Percentiles rank a stretch among this genome's conserved stretches.
phyloP scores from a whole-genome alignment of 1,140 invertebrate species.

The Elysia chlorotica region DNA sequence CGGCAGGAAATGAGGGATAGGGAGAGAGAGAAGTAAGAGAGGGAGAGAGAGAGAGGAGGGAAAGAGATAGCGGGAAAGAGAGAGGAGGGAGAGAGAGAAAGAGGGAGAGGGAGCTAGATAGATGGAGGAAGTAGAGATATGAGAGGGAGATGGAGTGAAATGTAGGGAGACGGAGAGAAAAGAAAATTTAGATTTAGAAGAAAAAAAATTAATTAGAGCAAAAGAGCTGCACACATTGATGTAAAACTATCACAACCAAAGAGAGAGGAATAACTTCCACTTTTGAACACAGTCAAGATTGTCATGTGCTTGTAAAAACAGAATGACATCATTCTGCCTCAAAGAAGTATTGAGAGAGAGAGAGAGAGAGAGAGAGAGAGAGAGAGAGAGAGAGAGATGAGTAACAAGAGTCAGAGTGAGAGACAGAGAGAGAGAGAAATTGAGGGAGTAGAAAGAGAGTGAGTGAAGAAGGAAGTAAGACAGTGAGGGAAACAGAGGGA shows the following conservation, averaged over 20 bases:
- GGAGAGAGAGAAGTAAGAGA: not conserved
- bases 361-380: not conserved
- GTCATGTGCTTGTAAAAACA: not conserved
- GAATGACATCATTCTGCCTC: not conserved
- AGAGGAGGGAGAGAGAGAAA: not conserved
- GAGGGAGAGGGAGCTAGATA: not conserved
- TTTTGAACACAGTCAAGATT: not conserved
- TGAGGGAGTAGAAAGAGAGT: not conserved
- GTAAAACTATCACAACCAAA: not conserved
- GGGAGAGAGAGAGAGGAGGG: not conserved
- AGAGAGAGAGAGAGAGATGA: conserved; percentile 8
- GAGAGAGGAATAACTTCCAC: not conserved
- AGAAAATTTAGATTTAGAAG: not conserved
- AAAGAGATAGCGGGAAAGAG: not conserved
- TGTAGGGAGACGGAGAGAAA: not conserved
- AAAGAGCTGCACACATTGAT: not conserved
- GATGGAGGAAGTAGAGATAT: not conserved
- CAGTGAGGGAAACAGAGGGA: not conserved
- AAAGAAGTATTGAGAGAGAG: not conserved
- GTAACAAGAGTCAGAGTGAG: conserved; percentile 15
- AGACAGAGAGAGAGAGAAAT: conserved; percentile 4
- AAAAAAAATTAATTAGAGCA: not conserved
- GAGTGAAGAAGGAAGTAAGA: not conserved
- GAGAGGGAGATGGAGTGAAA: not conserved
- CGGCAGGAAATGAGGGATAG: not conserved